Evolutionary conservation across 2,113 vertebrate genomes (phyloP).

Genomic region (Chionomys nivalis): DNA sequence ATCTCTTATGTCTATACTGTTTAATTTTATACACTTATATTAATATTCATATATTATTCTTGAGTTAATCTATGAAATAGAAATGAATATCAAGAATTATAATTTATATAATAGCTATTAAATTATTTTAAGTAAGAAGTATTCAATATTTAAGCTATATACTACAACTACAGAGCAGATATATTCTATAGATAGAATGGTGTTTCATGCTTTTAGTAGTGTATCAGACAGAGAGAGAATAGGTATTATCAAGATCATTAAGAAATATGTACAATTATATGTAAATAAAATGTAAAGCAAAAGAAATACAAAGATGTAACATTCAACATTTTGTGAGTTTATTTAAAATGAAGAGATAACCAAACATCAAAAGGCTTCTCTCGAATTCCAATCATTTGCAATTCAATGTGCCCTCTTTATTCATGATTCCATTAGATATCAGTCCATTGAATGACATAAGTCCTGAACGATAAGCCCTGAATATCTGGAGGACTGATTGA

Average conservation of each 20-base stretch:
- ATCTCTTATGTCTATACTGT: neutral
- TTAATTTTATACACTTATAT: neutral
- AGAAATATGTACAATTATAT: neutral
- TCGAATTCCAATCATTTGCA: slow-evolving; percentile 10
- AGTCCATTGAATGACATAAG: neutral
- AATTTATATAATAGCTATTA: neutral
- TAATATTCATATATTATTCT: neutral
- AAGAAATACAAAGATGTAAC: neutral
- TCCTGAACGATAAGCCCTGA: neutral
- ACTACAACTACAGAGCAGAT: neutral
- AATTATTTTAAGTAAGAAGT: neutral
- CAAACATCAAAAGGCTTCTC: neutral
- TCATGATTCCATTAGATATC: slow-evolving; percentile 39
- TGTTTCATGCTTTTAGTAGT: neutral
- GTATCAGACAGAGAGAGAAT: neutral
- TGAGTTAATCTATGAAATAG: neutral
- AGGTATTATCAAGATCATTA: neutral
- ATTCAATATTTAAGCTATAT: neutral
- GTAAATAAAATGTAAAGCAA: neutral
- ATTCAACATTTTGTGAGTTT: slow-evolving; percentile 17
- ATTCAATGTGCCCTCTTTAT: neutral
- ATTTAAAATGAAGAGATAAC: slow-evolving; percentile 38
- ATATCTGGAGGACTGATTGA: slow-evolving; percentile 53
- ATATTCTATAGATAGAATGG: slow-evolving; percentile 16
- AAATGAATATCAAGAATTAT: neutral